Base-by-base conservation (phyloP, 2,888 invertebrate species). In the Escarpia spicata region DNA sequence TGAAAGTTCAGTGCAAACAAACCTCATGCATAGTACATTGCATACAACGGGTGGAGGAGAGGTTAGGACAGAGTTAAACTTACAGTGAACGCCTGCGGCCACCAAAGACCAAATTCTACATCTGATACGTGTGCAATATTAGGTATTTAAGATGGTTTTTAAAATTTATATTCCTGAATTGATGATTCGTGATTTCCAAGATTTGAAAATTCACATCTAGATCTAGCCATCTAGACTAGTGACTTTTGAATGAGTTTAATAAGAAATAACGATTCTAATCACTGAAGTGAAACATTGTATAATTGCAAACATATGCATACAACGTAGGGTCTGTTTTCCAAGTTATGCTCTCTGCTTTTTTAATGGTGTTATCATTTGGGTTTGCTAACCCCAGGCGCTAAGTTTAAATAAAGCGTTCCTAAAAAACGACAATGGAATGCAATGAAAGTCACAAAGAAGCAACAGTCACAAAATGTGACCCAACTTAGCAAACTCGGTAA, bases 1-100 rank as follows among this genome's bases (percentile, higher is more conserved):
- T 60, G 43, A 92, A 43, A 31, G 92, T 92, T 58, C 43, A 60
- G 91, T 91, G 91, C n/a, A 12, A 9, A 91, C 43, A n/a, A 31
- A 37, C 37, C 37, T 31, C 43, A 52, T 91, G 45, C 52, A n/a
- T n/a, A n/a, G n/a, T n/a, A n/a, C n/a, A n/a, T n/a, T 91, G 91
- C 37, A n/a, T 43, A 31, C 15, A 58, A 26, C 6, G 91, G 15
- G 44, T 31, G 37, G 91, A 91, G 37, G 10, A 91, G 6, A 19
- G 43, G 43, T 91, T 44, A 43, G 91, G 91, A 44, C 37, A 91
- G 37, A 6, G n/a, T 75, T 26, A 75, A 52, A 75, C 75, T 75
- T 75, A 75, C 15, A 75, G 26, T 26, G n/a, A 75, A 75, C 6
- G 75, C 75, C 75, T 75, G 75, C 3, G 26, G 26, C 75, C 75